Evolutionary conservation across 2,797 vertebrate species (phyloP).

Genomic region (Sebastes nivosus): DNA sequence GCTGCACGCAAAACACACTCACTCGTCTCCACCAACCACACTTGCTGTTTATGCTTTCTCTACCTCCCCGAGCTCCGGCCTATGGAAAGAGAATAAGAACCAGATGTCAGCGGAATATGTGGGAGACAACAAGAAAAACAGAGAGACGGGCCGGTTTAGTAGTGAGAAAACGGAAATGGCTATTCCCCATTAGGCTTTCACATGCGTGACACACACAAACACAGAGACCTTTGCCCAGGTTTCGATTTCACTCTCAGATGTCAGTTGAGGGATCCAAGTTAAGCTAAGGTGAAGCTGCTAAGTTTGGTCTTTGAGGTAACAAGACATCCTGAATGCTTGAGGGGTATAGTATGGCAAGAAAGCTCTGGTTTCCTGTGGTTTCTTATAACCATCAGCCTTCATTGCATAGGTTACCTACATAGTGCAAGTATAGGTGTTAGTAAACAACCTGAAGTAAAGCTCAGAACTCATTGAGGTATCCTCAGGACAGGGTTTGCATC

Average conservation of each 20-base stretch:
- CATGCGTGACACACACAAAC: conserved; percentile 3
- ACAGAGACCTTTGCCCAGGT: conserved; percentile 17
- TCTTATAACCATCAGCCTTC: conserved; percentile 21
- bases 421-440: neutral
- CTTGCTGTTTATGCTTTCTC: conserved; percentile 38
- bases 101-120: conserved; percentile 53
- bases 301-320: conserved; percentile 28
- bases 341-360: neutral
- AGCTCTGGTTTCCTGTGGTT: conserved; percentile 30
- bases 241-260: conserved; percentile 61
- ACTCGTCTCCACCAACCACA: neutral
- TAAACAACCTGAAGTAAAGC: conserved; percentile 7
- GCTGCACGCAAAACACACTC: conserved; percentile 19
- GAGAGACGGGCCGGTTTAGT: conserved; percentile 7
- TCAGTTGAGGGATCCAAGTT: conserved; percentile 23
- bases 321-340: conserved; percentile 6
- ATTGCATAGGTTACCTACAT: conserved; percentile 17
- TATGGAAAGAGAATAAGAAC: conserved; percentile 50
- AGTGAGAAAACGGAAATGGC: conserved; percentile 43
- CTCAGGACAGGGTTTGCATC: neutral
- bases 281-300: conserved; percentile 8
- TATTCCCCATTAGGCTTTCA: conserved; percentile 53
- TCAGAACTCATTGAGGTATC: neutral
- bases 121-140: conserved; percentile 40
- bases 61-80: conserved; percentile 14